Conservation (phyloP, 2,888 invertebrate genomes). For the Coenonympha glycerion region DNA sequence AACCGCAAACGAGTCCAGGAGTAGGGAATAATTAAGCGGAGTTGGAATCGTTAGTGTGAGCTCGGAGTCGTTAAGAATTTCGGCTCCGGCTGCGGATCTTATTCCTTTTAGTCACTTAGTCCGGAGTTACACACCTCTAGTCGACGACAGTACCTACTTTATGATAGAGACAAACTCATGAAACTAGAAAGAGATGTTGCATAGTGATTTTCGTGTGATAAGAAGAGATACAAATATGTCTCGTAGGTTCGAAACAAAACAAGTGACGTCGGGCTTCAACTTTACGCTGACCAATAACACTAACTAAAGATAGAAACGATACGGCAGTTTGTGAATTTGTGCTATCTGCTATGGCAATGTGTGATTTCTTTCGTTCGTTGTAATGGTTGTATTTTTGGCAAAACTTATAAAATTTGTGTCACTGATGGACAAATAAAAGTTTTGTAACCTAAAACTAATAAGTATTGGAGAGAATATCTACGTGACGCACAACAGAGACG, state of each 20-base stretch:
- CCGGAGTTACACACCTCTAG: too few species aligned
- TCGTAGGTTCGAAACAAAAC: slow-evolving; percentile 7
- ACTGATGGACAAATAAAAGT: slow-evolving; percentile 31
- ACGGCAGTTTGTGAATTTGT: slow-evolving; percentile 33
- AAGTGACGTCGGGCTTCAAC: slow-evolving; percentile 27
- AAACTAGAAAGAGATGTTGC: slow-evolving; percentile 6
- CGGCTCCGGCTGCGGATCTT: too few species aligned
- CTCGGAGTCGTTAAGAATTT: too few species aligned
- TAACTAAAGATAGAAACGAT: slow-evolving; percentile 27
- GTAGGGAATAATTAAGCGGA: too few species aligned
- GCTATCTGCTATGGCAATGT: slow-evolving; percentile 46
- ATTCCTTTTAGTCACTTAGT: too few species aligned
- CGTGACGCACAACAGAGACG: slow-evolving; percentile 12
- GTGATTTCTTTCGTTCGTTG: slow-evolving; percentile 48
- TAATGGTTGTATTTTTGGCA: slow-evolving; percentile 46
- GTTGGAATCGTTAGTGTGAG: too few species aligned
- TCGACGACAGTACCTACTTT: too few species aligned
- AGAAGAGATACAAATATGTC: slow-evolving; percentile 25
- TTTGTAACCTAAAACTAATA: slow-evolving; percentile 19
- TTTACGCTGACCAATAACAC: slow-evolving; percentile 32
- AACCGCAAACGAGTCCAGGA: too few species aligned
- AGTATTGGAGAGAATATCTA: slow-evolving; percentile 9
- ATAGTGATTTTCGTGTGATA: neutral
- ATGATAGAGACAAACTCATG: slow-evolving; percentile 13
- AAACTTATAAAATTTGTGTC: slow-evolving; percentile 24